These are phyloP conservation scores for Sialis lutaria DNA, from an alignment of 2,888 invertebrate genomes.

Conservation along the genomic window DNA sequence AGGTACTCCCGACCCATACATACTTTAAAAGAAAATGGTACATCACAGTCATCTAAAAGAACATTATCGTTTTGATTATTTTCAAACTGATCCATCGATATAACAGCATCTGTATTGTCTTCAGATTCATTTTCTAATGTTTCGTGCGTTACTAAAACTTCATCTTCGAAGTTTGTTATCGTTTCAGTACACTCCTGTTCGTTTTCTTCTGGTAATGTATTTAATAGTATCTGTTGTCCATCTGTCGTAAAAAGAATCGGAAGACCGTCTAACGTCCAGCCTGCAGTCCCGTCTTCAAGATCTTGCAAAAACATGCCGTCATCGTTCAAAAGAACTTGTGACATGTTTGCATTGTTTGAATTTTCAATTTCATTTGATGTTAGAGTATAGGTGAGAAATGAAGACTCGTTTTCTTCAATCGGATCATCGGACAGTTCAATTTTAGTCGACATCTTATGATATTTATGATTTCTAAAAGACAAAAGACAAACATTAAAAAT, in stretches of 20 bases:
- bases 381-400: conserved; percentile 1
- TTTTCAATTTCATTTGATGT: conserved; percentile 1
- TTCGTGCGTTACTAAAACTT: too few relatives aligned
- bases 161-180: too few relatives aligned
- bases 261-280: conserved; percentile 19
- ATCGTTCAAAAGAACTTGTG: conserved; percentile 2
- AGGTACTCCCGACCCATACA: neutral
- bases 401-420: neutral
- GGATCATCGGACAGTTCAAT: neutral
- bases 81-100: too few relatives aligned
- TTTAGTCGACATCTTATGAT: too few relatives aligned
- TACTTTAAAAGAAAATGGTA: neutral
- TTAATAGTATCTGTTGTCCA: neutral
- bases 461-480: too few relatives aligned
- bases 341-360: neutral
- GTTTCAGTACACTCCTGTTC: neutral
- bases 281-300: conserved; percentile 16
- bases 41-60: neutral
- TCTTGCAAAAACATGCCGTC: conserved; percentile 10
- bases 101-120: too few relatives aligned
- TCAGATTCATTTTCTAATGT: too few relatives aligned
- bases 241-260: conserved; percentile 17
- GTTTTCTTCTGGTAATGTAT: neutral
- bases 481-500: too few relatives aligned
- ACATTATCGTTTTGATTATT: neutral